Evolutionary conservation across 2,113 vertebrate genomes (phyloP).

Genomic region (Sapayoa aenigma): DNA sequence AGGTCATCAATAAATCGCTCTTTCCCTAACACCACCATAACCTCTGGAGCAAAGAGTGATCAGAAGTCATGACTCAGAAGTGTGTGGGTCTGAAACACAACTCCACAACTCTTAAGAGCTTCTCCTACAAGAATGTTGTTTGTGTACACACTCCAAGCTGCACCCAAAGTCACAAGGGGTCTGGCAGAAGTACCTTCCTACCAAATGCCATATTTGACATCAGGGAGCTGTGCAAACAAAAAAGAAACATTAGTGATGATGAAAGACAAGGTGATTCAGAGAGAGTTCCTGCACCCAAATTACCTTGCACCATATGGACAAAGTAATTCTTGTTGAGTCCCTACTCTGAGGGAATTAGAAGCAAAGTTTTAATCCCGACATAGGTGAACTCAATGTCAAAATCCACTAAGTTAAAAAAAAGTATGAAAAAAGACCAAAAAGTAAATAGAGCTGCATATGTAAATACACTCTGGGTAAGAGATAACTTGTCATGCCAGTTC

Average conservation of each 20-base stretch:
- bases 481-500: background rate
- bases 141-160: background rate
- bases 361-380: background rate
- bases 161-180: background rate
- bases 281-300: background rate
- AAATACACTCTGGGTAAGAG: background rate
- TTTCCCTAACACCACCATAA: background rate
- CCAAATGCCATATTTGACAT: background rate
- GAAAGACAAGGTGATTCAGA: background rate
- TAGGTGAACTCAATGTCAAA: background rate
- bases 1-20: slow-evolving; percentile 5
- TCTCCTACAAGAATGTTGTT: background rate
- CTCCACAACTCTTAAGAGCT: too few relatives aligned
- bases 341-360: background rate
- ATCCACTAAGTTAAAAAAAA: background rate
- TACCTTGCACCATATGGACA: background rate
- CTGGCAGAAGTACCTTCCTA: background rate
- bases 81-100: background rate
- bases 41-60: background rate
- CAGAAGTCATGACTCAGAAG: slow-evolving; percentile 16
- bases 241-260: background rate
- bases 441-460: background rate
- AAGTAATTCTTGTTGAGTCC: background rate
- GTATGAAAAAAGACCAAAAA: background rate
- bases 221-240: background rate